Base-by-base conservation (phyloP, 2,888 invertebrate genomes). In the Meteorus colon region DNA sequence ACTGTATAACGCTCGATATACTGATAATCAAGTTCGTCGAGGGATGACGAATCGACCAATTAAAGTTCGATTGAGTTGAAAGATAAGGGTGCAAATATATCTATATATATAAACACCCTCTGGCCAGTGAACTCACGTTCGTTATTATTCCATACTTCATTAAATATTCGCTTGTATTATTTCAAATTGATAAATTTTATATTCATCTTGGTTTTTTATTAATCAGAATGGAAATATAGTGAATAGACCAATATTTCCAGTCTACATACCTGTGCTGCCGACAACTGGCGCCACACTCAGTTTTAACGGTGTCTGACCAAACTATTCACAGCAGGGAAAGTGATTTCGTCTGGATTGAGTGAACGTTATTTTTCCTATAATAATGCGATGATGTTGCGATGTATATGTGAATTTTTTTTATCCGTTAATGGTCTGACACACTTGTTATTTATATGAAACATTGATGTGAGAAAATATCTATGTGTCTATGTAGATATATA, bases 11-110 rank as follows among this genome's bases (percentile, higher is more conserved):
- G 81, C 80, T 84, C 84, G 84, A 84, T 85, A 55, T 55, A 83
- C 86, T 88, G 88, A 88, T 89, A 89, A 89, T 88, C 88, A 87
- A 88, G 88, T 87, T 89, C 86, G 85, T 86, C 83, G 84, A 84
- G 85, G 86, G 86, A 89, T 89, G 88, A 89, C 89, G 89, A 89
- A 89, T 89, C 87, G 87, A 82, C 87, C 88, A 89, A 89, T 89
- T 89, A 89, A 87, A 88, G 86, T 85, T 84, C 86, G 86, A 88
- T 89, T 86, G 86, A 84, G 83, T 82, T 84, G 81, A 79, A 81
- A 83, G 89, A 89, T 88, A 87, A 88, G 85, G 80, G 80, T 41
- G 81, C 77, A 76, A 83, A 84, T 19, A 24, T 63, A n/a, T 63
- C 4, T 10, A n/a, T 63, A 34, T 37, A 62, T 10, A 65, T 41